These are phyloP conservation scores for Odontamblyopus rebecca DNA, from an alignment of 2,797 vertebrate species.

Conservation along the genomic window DNA sequence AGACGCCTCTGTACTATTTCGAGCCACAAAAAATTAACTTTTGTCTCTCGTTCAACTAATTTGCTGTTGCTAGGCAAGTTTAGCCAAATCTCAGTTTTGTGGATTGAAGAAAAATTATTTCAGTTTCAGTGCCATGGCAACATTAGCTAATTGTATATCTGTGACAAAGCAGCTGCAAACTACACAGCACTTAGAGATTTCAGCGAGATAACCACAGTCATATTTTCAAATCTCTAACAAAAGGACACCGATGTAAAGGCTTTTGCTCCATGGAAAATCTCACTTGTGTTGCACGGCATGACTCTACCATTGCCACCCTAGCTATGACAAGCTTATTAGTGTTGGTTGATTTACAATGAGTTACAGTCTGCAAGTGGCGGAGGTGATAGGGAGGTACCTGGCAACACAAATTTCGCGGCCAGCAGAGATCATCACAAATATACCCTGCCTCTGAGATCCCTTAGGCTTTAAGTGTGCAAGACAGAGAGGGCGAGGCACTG, in stretches of 20 bases:
- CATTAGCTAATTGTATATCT: constrained; percentile 67
- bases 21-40: constrained; percentile 45
- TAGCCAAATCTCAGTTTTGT: constrained; percentile 59
- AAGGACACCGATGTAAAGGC: constrained; percentile 23
- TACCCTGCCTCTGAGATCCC: constrained; percentile 43
- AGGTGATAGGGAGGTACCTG: constrained; percentile 40
- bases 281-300: constrained; percentile 20
- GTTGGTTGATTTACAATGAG: constrained; percentile 64
- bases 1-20: constrained; percentile 59
- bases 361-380: constrained; percentile 38
- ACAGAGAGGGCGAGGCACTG: constrained; percentile 24
- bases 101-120: constrained; percentile 54
- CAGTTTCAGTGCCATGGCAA: constrained; percentile 73
- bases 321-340: constrained; percentile 55
- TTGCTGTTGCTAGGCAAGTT: constrained; percentile 72
- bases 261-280: constrained; percentile 15
- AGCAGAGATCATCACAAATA: constrained; percentile 44
- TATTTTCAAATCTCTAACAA: constrained; percentile 22
- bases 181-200: constrained; percentile 47
- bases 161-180: constrained; percentile 51
- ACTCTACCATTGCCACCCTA: constrained; percentile 31
- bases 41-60: constrained; percentile 61
- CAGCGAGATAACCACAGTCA: constrained; percentile 41
- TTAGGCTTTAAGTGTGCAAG: constrained; percentile 32
- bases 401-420: constrained; percentile 45